A percentile compares a stretch with the other conserved stretches of the same genome.
Conservation (phyloP, 2,113 vertebrate genomes). For the Leucosticte australis region DNA sequence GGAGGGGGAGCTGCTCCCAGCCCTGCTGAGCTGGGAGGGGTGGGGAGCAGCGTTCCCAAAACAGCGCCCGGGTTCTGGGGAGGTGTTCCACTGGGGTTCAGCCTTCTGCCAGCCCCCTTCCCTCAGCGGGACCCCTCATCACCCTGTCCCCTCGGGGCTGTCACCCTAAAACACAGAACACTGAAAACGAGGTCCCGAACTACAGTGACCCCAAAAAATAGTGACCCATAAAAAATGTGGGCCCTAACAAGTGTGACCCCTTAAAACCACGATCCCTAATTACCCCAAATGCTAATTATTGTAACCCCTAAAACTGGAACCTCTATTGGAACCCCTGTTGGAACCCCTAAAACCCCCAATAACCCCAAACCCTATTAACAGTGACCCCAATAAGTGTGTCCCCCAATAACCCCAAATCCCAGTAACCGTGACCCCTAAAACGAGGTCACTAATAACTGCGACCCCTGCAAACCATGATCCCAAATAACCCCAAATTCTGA, state of each 20-base stretch:
- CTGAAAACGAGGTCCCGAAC: neutral
- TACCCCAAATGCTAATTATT: neutral
- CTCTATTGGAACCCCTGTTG: neutral
- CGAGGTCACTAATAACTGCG: rapidly evolving
- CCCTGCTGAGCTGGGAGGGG: rapidly evolving
- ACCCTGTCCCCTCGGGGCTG: neutral
- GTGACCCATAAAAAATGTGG: neutral
- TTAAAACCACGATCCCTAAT: neutral
- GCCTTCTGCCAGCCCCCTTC: neutral
- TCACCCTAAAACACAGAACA: neutral
- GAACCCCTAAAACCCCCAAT: no score
- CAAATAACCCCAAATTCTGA: neutral
- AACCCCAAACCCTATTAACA: neutral
- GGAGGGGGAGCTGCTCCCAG: neutral
- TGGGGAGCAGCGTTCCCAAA: neutral
- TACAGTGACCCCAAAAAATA: no score
- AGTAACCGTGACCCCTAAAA: neutral
- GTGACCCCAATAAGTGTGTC: no score
- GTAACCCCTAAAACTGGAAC: neutral
- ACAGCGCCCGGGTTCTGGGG: neutral
- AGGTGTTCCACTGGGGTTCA: neutral
- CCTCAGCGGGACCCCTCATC: neutral
- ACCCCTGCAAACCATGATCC: neutral
- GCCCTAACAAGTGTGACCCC: rapidly evolving
- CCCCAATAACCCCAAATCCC: neutral